phyloP scores from a whole-genome alignment of 1,140 invertebrate species.

The Ceratina japonica region DNA sequence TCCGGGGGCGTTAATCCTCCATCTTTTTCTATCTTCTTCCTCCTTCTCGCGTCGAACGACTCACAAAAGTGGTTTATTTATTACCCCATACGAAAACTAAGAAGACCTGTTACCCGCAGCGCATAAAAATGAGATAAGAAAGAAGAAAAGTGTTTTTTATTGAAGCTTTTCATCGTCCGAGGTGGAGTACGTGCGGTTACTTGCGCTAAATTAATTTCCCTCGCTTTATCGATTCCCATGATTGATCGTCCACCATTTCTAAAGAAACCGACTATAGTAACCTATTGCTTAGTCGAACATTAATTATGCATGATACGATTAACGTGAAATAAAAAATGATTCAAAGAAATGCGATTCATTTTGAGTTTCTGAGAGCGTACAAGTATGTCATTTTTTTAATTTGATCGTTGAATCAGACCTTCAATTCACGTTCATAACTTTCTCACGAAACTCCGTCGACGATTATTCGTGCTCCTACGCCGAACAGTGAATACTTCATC shows the following conservation, averaged over 20 bases:
- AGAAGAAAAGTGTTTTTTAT: background rate
- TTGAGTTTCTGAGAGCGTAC: too few relatives aligned
- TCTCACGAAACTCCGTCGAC: too few relatives aligned
- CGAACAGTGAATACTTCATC: background rate
- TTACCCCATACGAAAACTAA: background rate
- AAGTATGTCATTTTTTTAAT: too few relatives aligned
- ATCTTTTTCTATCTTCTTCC: background rate
- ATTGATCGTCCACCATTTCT: too few relatives aligned
- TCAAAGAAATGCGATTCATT: too few relatives aligned
- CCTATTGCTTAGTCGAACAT: too few relatives aligned
- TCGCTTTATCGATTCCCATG: background rate
- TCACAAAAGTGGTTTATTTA: conserved; percentile 7
- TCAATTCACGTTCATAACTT: too few relatives aligned
- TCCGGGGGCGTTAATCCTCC: background rate
- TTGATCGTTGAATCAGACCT: too few relatives aligned
- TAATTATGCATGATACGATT: too few relatives aligned
- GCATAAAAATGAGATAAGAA: conserved; percentile 8
- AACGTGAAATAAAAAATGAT: too few relatives aligned
- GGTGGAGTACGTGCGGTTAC: background rate
- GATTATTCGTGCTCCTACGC: background rate
- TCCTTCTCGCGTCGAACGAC: background rate
- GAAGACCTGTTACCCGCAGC: background rate
- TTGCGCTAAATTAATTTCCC: background rate
- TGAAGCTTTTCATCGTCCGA: background rate
- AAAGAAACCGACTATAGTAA: too few relatives aligned